phyloP scores from a whole-genome alignment of 2,888 invertebrate species.

The Scelioninae gen. 1 region DNA sequence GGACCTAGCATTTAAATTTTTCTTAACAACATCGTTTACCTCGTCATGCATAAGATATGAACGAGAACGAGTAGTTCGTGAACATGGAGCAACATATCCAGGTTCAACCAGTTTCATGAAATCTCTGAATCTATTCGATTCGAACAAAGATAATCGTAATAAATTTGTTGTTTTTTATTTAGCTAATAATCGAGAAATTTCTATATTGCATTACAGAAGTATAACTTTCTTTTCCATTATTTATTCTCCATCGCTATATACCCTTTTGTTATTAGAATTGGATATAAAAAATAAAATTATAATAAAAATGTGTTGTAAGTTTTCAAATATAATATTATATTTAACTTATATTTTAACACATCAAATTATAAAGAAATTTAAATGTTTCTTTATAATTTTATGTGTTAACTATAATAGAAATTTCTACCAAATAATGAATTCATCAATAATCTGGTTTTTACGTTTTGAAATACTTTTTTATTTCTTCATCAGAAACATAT shows the following conservation, averaged over 20 bases:
- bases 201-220: conserved; percentile 22
- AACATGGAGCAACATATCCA: conserved; percentile 15
- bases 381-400: too few relatives aligned
- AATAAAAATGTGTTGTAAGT: too few relatives aligned
- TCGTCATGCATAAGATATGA: conserved; percentile 21
- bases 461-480: too few relatives aligned
- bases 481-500: too few relatives aligned
- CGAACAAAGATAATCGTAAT: conserved; percentile 2
- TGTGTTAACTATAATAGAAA: too few relatives aligned
- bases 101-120: conserved; percentile 24
- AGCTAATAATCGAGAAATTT: neutral
- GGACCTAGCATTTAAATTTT: neutral
- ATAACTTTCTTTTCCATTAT: neutral
- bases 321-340: too few relatives aligned
- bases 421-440: too few relatives aligned
- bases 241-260: neutral
- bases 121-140: neutral
- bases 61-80: conserved; percentile 8
- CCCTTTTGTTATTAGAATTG: neutral
- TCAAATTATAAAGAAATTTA: too few relatives aligned
- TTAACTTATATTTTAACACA: too few relatives aligned
- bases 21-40: conserved; percentile 1
- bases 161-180: conserved; percentile 1
- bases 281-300: too few relatives aligned
- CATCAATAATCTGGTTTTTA: too few relatives aligned